Evolutionary conservation across 2,797 vertebrate species (phyloP).

Genomic region (Peromyscus nudipes): DNA sequence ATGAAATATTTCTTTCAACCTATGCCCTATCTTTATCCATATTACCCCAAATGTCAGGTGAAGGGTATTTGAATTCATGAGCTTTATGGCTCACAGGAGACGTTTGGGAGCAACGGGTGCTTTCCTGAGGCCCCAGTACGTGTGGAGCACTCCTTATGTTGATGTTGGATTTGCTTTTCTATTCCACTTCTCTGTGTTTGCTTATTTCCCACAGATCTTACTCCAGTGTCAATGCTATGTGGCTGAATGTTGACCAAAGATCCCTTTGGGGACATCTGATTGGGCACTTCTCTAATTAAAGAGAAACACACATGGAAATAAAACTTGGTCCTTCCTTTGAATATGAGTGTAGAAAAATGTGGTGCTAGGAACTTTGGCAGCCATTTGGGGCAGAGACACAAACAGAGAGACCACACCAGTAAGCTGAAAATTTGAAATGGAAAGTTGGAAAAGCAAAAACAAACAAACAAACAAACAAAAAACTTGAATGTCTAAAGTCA

Average conservation of each 20-base stretch:
- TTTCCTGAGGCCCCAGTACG: too few species aligned
- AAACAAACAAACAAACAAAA: too few species aligned
- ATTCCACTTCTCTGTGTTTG: not conserved
- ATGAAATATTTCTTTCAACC: not conserved
- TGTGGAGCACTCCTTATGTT: not conserved
- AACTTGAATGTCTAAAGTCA: not conserved
- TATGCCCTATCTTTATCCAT: not conserved
- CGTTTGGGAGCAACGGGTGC: not conserved
- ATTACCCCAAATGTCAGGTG: not conserved
- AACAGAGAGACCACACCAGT: rapidly evolving
- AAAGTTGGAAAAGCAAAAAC: not conserved
- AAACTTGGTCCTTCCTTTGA: not conserved
- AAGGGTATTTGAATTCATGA: not conserved
- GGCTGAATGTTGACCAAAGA: not conserved
- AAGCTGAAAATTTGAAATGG: not conserved
- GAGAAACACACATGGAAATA: not conserved
- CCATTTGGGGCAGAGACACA: not conserved
- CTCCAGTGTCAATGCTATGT: too few species aligned
- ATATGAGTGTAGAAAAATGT: too few species aligned
- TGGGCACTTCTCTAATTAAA: not conserved
- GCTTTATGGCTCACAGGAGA: too few species aligned
- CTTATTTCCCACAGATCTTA: not conserved
- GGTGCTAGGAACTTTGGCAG: not conserved
- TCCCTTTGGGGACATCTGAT: not conserved
- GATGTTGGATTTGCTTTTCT: rapidly evolving